Evolutionary conservation across 2,113 vertebrate species (phyloP).

Genomic region (Anguilla rostrata): DNA sequence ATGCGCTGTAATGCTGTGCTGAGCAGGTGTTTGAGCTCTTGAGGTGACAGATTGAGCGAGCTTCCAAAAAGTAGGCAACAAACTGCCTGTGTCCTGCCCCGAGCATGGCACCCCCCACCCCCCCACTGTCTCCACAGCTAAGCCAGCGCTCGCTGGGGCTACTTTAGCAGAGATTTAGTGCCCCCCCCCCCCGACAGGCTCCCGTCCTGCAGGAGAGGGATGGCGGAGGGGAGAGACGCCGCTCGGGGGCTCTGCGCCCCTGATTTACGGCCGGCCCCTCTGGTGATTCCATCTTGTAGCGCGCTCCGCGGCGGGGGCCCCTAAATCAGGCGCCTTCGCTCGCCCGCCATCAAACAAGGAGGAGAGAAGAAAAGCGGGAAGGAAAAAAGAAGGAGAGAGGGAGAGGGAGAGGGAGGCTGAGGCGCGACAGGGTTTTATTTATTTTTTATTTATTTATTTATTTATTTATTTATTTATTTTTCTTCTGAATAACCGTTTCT

Average conservation of each 20-base stretch:
- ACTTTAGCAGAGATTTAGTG: slow-evolving; percentile 53
- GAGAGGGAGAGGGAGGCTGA: no score
- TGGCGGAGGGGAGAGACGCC: slow-evolving; percentile 25
- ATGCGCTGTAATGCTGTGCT: no score
- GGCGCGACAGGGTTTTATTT: not conserved
- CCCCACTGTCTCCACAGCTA: not conserved
- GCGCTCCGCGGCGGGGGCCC: slow-evolving; percentile 28
- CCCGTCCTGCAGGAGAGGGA: slow-evolving; percentile 19
- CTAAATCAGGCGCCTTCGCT: slow-evolving; percentile 52
- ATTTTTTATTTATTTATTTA: no score
- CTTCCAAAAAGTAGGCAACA: not conserved
- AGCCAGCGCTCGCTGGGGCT: slow-evolving; percentile 21
- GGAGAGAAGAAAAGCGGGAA: slow-evolving; percentile 5
- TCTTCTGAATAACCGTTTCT: slow-evolving; percentile 36
- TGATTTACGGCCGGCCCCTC: slow-evolving; percentile 46
- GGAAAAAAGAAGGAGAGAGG: not conserved
- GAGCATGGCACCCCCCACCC: not conserved
- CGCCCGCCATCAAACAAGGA: slow-evolving; percentile 10
- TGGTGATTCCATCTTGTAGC: slow-evolving; percentile 48
- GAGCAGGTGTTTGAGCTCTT: no score
- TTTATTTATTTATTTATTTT: not conserved
- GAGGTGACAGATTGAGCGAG: not conserved
- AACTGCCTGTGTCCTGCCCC: not conserved
- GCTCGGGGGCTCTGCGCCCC: slow-evolving; percentile 23
- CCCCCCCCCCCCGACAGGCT: slow-evolving; percentile 38